These are phyloP conservation scores for Lepus americanus DNA, from an alignment of 2,113 vertebrate genomes.

Conservation along the genomic window DNA sequence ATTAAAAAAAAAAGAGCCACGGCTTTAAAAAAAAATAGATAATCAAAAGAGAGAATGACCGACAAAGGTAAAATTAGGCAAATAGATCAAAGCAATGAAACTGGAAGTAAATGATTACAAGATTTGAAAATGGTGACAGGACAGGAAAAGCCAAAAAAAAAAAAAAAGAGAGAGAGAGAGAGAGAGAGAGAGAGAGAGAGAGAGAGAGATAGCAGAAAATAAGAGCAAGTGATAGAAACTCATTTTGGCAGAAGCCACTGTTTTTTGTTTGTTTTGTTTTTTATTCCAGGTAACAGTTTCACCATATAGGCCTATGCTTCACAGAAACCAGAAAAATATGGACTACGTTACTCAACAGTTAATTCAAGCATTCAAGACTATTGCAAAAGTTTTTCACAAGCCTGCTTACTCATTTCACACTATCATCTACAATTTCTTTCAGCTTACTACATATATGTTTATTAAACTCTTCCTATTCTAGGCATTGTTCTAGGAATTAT, in stretches of 20 bases:
- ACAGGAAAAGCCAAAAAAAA: background rate
- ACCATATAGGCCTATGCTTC: background rate
- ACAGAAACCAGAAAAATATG: background rate
- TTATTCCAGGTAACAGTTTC: background rate
- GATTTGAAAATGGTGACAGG: constrained; percentile 34
- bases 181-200: background rate
- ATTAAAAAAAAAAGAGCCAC: no score
- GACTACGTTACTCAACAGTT: background rate
- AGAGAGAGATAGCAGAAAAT: background rate
- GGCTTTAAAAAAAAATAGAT: background rate
- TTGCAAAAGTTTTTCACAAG: background rate
- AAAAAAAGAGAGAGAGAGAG: no score
- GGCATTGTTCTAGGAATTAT: background rate
- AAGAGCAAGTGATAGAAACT: background rate
- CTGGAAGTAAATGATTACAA: constrained; percentile 18
- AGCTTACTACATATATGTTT: constrained; percentile 1
- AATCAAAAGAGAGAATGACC: background rate
- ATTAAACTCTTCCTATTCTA: constrained; percentile 33
- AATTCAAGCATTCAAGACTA: background rate
- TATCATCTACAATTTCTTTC: background rate
- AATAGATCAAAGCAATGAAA: constrained; percentile 8
- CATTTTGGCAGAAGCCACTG: background rate
- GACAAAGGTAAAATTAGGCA: background rate
- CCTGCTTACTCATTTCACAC: background rate
- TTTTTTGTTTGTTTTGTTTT: background rate